Base-by-base conservation (phyloP, 1,140 invertebrate genomes). In the Diorhabda sublineata region DNA sequence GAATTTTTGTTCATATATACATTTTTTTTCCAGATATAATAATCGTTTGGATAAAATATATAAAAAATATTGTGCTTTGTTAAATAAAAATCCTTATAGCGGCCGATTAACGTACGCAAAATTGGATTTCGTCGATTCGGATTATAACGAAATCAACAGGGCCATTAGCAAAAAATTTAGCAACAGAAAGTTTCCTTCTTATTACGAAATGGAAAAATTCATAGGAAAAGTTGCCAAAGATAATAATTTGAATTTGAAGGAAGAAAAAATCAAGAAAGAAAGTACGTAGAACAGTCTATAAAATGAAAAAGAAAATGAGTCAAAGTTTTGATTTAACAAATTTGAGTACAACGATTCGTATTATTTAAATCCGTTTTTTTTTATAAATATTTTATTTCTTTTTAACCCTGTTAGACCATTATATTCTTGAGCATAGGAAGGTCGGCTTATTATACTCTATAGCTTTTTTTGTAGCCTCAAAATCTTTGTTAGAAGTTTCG, bases 111-210 rank as follows among this genome's bases (percentile, higher is more conserved):
- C 80, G 42, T 84, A 78, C 69, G 81, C 75, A 76, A 83, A 73
- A 76, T 84, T 81, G 45, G 80, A 74, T 43, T 86, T 77, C 68
- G 75, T 73, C 61, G 80, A 70, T 75, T 83, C 77, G n/a, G 74
- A 70, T 75, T 87, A 81, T 74, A 74, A 79, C 41, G 74, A 80
- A 66, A 83, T 88, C 2, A 86, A 89, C 78, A 78, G 82, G 57
- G 85, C 84, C 2, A 81, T 89, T 3, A 80, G 83, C 67, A 76
- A 84, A 69, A 83, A 85, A 81, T 78, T 82, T 47, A 79, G 80
- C 67, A 77, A 83, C 79, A 66, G 78, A 67, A 71, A 73, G 44
- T 87, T 87, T 73, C 87, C 87, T 2, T 86, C 86, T 72, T 88
- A 85, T 75, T 74, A 76, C n/a, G 87, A 88, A 74, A 82, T 88